Percentiles rank a stretch among this genome's conserved stretches.
phyloP scores from a whole-genome alignment of 2,113 vertebrate genomes.

The Myotis davidii region DNA sequence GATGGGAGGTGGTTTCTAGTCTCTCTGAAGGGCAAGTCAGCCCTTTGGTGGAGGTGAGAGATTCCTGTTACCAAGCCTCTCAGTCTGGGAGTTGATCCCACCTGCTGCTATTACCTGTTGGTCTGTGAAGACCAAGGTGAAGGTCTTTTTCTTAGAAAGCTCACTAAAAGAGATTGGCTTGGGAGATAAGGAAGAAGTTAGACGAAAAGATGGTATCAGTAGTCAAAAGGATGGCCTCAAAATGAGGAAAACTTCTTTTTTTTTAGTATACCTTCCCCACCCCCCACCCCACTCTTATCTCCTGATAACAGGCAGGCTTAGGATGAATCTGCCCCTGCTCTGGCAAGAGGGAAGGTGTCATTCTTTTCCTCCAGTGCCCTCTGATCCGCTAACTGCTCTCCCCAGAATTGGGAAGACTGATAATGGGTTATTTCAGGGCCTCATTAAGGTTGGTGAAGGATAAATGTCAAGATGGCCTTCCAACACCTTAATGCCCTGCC shows the following conservation, averaged over 20 bases:
- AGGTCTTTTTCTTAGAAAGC: not conserved
- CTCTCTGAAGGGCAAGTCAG: constrained; percentile 56
- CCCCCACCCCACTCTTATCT: not conserved
- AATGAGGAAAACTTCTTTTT: not conserved
- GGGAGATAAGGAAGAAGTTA: not conserved
- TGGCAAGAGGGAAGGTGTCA: not conserved
- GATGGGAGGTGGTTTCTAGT: constrained; percentile 63
- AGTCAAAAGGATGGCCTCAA: not conserved
- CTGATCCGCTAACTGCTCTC: not conserved
- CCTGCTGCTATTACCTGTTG: not conserved
- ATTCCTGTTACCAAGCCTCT: not conserved
- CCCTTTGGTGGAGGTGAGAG: constrained; percentile 26
- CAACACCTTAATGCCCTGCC: not conserved
- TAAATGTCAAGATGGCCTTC: not conserved
- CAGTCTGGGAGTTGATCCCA: not conserved
- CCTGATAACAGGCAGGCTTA: not conserved
- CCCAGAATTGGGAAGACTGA: not conserved
- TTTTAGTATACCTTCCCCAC: not conserved
- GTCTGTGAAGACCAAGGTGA: not conserved
- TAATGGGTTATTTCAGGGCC: not conserved
- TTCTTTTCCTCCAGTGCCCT: not conserved
- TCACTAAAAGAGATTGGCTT: not conserved
- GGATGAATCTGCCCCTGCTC: not conserved
- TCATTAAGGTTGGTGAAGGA: not conserved
- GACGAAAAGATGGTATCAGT: not conserved